These are phyloP conservation scores for Troilus luridus DNA, from an alignment of 2,888 invertebrate species.

Conservation along the genomic window DNA sequence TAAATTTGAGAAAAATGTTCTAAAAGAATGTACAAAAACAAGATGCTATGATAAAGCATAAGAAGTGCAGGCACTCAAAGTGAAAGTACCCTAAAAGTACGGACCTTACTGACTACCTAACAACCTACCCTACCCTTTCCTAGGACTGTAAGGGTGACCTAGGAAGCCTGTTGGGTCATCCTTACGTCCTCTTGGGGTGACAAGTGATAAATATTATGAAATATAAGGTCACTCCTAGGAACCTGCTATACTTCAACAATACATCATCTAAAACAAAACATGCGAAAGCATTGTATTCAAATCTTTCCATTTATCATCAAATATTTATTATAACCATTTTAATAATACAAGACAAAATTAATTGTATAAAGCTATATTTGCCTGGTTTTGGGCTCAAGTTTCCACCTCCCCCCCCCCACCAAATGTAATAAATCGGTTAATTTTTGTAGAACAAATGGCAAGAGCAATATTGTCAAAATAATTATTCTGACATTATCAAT, in stretches of 20 bases:
- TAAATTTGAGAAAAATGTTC: background rate
- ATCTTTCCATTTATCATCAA: too few relatives aligned
- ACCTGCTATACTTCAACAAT: background rate
- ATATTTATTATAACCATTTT: too few relatives aligned
- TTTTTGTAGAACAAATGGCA: too few relatives aligned
- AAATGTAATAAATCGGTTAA: too few relatives aligned
- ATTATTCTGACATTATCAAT: too few relatives aligned
- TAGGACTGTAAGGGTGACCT: background rate
- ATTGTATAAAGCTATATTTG: too few relatives aligned
- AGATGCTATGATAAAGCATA: background rate
- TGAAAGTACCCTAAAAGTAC: constrained; percentile 8
- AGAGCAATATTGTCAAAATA: too few relatives aligned
- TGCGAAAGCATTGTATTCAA: background rate
- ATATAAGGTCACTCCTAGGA: background rate
- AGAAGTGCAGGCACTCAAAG: background rate
- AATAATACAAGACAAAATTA: too few relatives aligned
- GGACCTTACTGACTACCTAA: background rate
- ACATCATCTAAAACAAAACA: background rate
- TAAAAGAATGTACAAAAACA: background rate
- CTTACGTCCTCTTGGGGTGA: background rate
- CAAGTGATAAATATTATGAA: background rate
- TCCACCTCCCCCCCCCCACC: too few relatives aligned
- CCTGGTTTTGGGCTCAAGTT: too few relatives aligned
- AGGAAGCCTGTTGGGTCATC: background rate
- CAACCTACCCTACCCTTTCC: too few relatives aligned